phyloP scores from a whole-genome alignment of 2,113 vertebrate species.

The Gobiocypris rarus region DNA sequence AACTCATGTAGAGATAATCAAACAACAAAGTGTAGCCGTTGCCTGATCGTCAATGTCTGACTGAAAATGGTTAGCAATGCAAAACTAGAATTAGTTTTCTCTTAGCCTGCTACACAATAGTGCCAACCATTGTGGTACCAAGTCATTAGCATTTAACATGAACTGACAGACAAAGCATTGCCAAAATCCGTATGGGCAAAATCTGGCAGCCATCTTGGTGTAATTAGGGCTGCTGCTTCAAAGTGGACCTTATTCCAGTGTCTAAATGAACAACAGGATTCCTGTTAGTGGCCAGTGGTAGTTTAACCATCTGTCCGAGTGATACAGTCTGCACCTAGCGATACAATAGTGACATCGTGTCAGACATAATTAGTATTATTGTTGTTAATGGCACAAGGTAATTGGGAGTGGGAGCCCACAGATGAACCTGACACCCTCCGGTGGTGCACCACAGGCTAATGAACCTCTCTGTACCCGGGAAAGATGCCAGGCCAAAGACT shows the following conservation, averaged over 20 bases:
- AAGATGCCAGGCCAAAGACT: constrained; percentile 14
- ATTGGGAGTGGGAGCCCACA: constrained; percentile 11
- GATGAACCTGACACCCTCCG: constrained; percentile 31
- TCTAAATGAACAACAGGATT: not conserved
- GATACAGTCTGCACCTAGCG: not conserved
- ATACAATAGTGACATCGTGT: constrained; percentile 29
- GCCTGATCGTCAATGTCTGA: not conserved
- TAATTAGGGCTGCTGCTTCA: not conserved
- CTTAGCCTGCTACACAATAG: not conserved
- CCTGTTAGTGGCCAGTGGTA: not conserved
- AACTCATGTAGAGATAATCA: not conserved
- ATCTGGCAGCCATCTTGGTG: not conserved
- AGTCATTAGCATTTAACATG: constrained; percentile 9
- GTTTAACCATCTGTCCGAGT: not conserved
- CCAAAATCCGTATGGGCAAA: not conserved
- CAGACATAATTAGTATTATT: constrained; percentile 30
- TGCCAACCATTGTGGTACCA: not conserved
- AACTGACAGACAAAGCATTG: not conserved
- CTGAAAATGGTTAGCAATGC: not conserved
- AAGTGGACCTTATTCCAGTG: not conserved
- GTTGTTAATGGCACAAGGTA: constrained; percentile 16
- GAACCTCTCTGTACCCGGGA: constrained; percentile 19
- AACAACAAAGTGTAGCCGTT: not conserved
- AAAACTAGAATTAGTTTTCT: not conserved
- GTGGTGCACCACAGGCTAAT: constrained; percentile 23